A percentile compares a stretch with the other conserved stretches of the same genome.
Conservation (phyloP, 2,888 invertebrate species). For the Heteropelma amictum region DNA sequence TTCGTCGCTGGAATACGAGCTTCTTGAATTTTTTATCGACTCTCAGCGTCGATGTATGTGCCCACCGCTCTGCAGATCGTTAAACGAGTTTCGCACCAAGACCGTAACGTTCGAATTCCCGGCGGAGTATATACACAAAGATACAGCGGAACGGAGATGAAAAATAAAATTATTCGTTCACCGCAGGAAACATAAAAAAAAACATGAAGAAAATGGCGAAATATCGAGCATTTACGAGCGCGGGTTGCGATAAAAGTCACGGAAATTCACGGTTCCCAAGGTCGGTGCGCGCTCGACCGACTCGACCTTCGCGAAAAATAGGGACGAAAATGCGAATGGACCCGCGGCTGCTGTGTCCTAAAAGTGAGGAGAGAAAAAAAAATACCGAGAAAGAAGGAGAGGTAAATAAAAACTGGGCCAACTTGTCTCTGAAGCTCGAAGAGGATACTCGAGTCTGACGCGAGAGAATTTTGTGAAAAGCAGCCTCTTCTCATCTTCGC, state of each 20-base stretch:
- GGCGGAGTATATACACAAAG: neutral
- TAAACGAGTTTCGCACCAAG: conserved; percentile 27
- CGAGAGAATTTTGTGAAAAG: conserved; percentile 19
- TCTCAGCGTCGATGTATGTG: too few relatives aligned
- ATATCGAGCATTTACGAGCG: conserved; percentile 1
- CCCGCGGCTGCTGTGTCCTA: neutral
- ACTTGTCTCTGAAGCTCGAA: too few relatives aligned
- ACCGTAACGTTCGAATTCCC: too few relatives aligned
- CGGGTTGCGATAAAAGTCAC: conserved; percentile 12
- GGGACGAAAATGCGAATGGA: conserved; percentile 3
- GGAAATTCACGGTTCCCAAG: conserved; percentile 11
- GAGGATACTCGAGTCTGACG: conserved; percentile 44
- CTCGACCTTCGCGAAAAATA: conserved; percentile 26
- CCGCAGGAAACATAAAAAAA: conserved; percentile 3
- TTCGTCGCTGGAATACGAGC: conserved; percentile 48
- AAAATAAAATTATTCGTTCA: conserved; percentile 10
- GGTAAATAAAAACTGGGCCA: conserved; percentile 38
- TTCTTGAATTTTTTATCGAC: conserved; percentile 37
- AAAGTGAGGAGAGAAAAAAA: too few relatives aligned
- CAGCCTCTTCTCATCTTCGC: conserved; percentile 1
- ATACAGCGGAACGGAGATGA: neutral
- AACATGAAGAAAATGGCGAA: neutral
- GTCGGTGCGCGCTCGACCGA: conserved; percentile 12
- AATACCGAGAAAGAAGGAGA: too few relatives aligned
- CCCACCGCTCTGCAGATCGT: neutral